Conservation (phyloP, 2,113 vertebrate species). For the Sciurus niger region DNA sequence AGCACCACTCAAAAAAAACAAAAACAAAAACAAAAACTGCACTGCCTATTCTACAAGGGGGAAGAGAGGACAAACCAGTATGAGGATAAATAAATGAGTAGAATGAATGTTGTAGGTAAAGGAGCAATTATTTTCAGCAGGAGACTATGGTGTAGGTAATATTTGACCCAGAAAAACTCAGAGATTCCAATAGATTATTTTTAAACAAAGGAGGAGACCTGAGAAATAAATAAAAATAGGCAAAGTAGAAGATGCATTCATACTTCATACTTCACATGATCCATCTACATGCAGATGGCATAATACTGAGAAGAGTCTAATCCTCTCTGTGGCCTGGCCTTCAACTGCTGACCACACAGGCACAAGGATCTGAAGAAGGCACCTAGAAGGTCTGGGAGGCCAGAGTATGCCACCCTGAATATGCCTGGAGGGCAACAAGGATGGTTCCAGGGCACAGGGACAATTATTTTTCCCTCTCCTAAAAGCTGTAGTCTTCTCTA, state of each 20-base stretch:
- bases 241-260: not conserved
- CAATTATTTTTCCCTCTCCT: not conserved
- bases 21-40: not conserved
- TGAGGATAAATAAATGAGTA: not conserved
- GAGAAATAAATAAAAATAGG: not conserved
- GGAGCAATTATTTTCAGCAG: not conserved
- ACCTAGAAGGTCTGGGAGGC: not conserved
- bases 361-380: rapidly evolving
- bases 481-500: not conserved
- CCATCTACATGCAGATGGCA: rapidly evolving
- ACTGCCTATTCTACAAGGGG: not conserved
- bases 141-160: not conserved
- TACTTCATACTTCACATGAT: rapidly evolving
- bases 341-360: not conserved
- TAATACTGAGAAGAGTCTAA: not conserved
- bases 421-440: not conserved
- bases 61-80: not conserved
- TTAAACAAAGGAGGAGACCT: not conserved
- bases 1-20: too few relatives aligned
- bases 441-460: not conserved
- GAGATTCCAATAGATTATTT: not conserved
- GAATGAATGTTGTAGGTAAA: not conserved
- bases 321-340: not conserved
- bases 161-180: not conserved
- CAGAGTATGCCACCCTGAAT: not conserved